Evolutionary conservation across 2,113 vertebrate genomes (phyloP), one percentile per base, ranked within the genome.

Genomic region (Mormyrus iriodes): DNA sequence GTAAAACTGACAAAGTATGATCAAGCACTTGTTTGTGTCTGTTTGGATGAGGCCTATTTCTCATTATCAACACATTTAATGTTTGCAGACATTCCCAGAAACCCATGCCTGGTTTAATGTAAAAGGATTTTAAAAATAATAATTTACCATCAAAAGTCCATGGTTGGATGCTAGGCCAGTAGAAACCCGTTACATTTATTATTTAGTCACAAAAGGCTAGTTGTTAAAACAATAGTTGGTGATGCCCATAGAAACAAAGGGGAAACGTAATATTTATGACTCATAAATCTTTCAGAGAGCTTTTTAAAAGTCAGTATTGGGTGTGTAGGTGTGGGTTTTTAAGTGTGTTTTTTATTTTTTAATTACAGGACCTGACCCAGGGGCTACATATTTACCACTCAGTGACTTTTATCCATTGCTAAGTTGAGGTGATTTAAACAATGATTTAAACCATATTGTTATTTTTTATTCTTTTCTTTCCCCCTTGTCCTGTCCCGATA

Each of bases 221-320:
- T 42, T 88, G 9, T 88, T 76, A 82, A 76, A 52, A 51, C 5
- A 52, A 48, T 42, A 51, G 7, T 79, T 88, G 73, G 52, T 15
- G 79, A 44, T 39, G 51, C 39, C 49, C 65, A 19, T 88, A 39
- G 7, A 55, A 88, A 42, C 48, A 88, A 51, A 55, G 12, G 49
- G 4, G 49, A n/a, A 82, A 88, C 55, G 31, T 31, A 44, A 88
- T 83, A 53, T 83, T 83, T 82, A 49, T 15, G 49, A 31, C 35
- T 55, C 21, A 82, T 83, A 88, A 88, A 88, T 83, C 31, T 39
- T 49, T n/a, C 48, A 48, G 6, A n/a, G 61, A 88, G 39, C 53
- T 46, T 46, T 10, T 13, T 88, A 35, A 39, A 79, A 55, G 51
- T 35, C 24, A 17, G n/a, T 35, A 53, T 86, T 48, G 48, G 24